Conservation (phyloP, 2,797 vertebrate genomes). For the Trachops cirrhosus region DNA sequence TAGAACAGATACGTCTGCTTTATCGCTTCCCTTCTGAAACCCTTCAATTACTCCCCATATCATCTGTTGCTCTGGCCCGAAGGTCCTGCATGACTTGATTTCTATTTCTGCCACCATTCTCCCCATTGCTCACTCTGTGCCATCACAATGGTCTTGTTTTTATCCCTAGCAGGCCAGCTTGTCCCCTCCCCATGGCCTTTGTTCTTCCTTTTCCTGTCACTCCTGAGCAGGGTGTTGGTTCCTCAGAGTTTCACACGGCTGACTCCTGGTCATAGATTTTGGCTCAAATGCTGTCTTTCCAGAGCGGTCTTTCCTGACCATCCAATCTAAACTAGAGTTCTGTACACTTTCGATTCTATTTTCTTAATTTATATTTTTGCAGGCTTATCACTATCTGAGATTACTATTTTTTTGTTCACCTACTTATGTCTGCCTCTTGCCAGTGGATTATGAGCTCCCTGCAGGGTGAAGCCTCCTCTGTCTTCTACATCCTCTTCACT, state of each 20-base stretch:
- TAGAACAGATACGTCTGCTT: not conserved
- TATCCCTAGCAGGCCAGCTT: not conserved
- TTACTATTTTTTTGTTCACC: not conserved
- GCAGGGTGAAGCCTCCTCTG: not conserved
- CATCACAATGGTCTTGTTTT: not conserved
- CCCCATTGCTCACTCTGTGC: not conserved
- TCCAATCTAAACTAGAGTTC: not conserved
- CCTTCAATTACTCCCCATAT: not conserved
- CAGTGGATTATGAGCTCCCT: not conserved
- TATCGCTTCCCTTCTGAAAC: not conserved
- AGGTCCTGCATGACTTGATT: not conserved
- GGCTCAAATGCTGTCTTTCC: not conserved
- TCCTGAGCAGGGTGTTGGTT: not conserved
- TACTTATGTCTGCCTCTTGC: not conserved
- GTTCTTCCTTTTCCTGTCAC: not conserved
- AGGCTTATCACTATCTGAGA: not conserved
- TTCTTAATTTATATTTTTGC: not conserved
- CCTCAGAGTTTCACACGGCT: not conserved
- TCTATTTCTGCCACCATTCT: not conserved
- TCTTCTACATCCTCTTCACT: not conserved
- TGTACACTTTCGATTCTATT: not conserved
- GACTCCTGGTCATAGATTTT: not conserved
- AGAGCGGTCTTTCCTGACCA: not conserved
- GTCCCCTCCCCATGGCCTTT: not conserved
- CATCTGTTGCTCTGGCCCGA: no score